Evolutionary conservation across 2,113 vertebrate genomes (phyloP), one percentile per base, ranked within the genome.

Genomic region (Vimba vimba): DNA sequence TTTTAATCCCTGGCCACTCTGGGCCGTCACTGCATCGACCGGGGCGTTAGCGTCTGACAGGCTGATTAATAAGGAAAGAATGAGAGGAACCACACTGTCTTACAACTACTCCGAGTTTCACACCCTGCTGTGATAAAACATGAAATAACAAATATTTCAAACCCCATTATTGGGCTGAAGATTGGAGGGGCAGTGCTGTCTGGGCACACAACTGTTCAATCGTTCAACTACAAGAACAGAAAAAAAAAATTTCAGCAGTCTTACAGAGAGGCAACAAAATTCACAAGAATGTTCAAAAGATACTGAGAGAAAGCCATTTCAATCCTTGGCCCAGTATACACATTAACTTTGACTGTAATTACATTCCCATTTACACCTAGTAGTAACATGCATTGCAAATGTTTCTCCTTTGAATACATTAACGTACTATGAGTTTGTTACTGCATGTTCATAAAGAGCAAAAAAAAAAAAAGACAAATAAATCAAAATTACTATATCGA

Each of bases 61-160:
- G 79, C 89, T 87, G 86, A 91, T 90, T 90, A 90, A 89, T 90
- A 90, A 86, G 81, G 80, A 87, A 81, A 43, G 33, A 68, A 87
- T 83, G 66, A 69, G 81, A 87, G 83, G 57, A 79, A 74, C 57
- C 66, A 73, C 77, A 50, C 57, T 77, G 69, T 55, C 50, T 73
- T 25, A 79, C 84, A 73, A 60, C 50, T 39, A 68, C 75, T n/a
- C 43, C 6, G 21, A 76, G 60, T 69, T 85, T 85, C 73, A 78
- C 33, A 83, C 55, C 19, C 15, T 23, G 62, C 47, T 59, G 68
- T 27, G 68, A 83, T 52, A 71, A 59, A 83, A 73, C 80, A 55
- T 10, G 0, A 52, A 66, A 81, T 82, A 30, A 69, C 80, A 82
- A 82, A 82, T 33, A 52, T 62, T 50, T 82, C 25, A 68, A 33